Evolutionary conservation across 1,140 invertebrate genomes (phyloP).

Genomic region (Ips nitidus): DNA sequence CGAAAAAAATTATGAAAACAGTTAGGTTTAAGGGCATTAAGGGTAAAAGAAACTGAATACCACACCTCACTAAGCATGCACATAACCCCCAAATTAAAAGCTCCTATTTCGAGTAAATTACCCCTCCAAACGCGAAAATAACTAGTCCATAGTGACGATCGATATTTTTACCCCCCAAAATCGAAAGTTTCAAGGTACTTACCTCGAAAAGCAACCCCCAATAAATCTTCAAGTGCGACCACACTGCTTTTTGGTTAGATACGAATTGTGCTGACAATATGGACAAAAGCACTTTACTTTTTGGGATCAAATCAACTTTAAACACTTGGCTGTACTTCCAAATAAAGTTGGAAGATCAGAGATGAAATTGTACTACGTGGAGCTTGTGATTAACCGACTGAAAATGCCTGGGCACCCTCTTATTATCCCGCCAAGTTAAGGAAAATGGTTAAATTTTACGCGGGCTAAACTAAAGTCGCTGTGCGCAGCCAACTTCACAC

Average conservation of each 20-base stretch:
- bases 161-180: conserved; percentile 1
- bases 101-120: conserved; percentile 25
- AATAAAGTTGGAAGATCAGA: conserved; percentile 3
- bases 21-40: neutral
- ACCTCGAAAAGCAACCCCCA: conserved; percentile 12
- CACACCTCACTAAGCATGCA: conserved; percentile 31
- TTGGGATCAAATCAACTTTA: neutral
- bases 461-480: conserved; percentile 29
- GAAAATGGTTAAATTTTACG: conserved; percentile 36
- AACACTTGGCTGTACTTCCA: neutral
- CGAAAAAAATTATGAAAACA: conserved; percentile 14
- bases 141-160: neutral
- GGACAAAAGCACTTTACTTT: conserved; percentile 13
- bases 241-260: conserved; percentile 24
- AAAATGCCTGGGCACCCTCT: conserved; percentile 37
- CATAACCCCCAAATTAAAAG: conserved; percentile 32
- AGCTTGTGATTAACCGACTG: conserved; percentile 33
- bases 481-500: conserved; percentile 33
- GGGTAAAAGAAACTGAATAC: conserved; percentile 7
- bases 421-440: conserved; percentile 36
- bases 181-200: conserved; percentile 15
- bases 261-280: conserved; percentile 7
- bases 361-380: conserved; percentile 31
- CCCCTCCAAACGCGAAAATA: neutral
- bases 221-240: conserved; percentile 10